Evolutionary conservation across 2,113 vertebrate species (phyloP), one percentile per base, ranked within the genome.

Genomic region (Solea solea): DNA sequence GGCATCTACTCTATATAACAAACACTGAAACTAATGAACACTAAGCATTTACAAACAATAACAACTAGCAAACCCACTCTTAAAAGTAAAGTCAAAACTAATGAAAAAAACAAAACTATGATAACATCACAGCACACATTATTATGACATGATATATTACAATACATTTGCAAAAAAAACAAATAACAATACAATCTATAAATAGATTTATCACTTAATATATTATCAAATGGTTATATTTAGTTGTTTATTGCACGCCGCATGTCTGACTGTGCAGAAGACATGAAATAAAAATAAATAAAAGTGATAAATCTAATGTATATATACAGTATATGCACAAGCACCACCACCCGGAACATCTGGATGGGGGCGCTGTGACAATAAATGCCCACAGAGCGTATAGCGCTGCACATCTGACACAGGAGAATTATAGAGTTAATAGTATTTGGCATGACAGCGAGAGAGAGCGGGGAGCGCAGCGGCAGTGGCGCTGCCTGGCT

Each of bases 321-420:
- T 25, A 57, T 0, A 34, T 49, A 58, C 61, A 21, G 21, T 21
- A 21, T 21, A 21, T 21, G 21, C 21, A 1, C 21, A 21, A 21
- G 1, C 21, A 21, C 21, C 21, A 62, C 56, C 28, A 45, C 56
- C 58, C 65, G 57, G 72, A 66, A 86, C 86, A 89, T 89, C 86
- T 89, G 88, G 85, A 87, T 78, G 88, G 89, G 86, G 89, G 89
- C 89, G 88, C 89, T 90, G 86, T 91, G 89, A 83, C 89, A 80
- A 85, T 80, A 63, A 74, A 78, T 75, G 82, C 76, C 86, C 80
- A 80, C 77, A 84, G 80, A 89, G 89, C 82, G 82, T 75, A 21
- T 21, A 77, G 82, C 78, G 85, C 86, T 84, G 86, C 88, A 88
- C 84, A 76, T 90, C 86, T 88, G 86, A 88, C 89, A 90, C 87